Conservation (phyloP, 2,797 vertebrate genomes). For the Buphagus erythrorhynchus region DNA sequence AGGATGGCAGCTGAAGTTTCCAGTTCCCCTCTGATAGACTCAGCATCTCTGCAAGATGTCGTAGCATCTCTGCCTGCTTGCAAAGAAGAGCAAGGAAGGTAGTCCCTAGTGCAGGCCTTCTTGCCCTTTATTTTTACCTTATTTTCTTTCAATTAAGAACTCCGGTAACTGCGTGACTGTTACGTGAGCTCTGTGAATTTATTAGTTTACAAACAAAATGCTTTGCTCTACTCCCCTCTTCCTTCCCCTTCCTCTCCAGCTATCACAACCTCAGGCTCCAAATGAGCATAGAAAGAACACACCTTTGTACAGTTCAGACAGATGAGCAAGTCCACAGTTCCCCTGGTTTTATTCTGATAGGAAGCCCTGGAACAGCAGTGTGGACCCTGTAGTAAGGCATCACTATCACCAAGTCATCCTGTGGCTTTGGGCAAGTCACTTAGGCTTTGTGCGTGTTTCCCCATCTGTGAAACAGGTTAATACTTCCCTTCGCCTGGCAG, state of each 20-base stretch:
- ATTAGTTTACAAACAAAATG: not conserved
- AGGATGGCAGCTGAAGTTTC: conserved; percentile 8
- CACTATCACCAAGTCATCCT: not conserved
- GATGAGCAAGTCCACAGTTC: not conserved
- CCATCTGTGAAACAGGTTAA: conserved; percentile 58
- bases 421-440: conserved; percentile 32
- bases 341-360: not conserved
- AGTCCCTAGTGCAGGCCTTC: not conserved
- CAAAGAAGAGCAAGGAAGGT: not conserved
- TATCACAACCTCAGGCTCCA: not conserved
- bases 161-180: accelerated
- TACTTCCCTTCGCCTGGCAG: conserved; percentile 28
- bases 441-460: conserved; percentile 4
- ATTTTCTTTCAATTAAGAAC: not conserved
- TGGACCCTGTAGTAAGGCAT: not conserved
- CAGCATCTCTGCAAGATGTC: not conserved
- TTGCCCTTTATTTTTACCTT: not conserved
- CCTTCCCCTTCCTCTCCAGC: not conserved
- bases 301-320: not conserved
- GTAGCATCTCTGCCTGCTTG: not conserved
- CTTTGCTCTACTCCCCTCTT: not conserved
- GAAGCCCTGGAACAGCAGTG: not conserved
- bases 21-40: not conserved
- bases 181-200: not conserved
- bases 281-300: not conserved